Evolutionary conservation across 2,113 vertebrate genomes (phyloP).

Genomic region (Etia nguti): DNA sequence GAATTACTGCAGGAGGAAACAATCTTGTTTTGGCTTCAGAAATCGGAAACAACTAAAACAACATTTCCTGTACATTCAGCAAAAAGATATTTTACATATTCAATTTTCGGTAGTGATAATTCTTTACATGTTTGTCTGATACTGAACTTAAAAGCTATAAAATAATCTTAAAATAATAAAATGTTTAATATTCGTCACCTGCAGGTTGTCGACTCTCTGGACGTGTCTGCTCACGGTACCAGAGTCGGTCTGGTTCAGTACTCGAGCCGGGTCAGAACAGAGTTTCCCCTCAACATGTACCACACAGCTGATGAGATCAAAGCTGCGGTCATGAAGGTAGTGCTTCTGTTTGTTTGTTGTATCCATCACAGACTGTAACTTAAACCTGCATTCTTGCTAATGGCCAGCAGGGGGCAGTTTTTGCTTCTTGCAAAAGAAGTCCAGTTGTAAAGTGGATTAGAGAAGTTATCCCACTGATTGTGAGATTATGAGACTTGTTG

Average conservation of each 20-base stretch:
- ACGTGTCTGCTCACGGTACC: conserved; percentile 85
- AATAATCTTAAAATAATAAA: background rate
- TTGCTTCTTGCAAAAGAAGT: fast-evolving
- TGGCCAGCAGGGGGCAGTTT: background rate
- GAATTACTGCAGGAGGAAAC: background rate
- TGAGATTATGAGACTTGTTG: background rate
- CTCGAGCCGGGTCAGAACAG: conserved; percentile 89
- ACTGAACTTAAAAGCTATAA: background rate
- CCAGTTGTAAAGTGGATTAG: fast-evolving
- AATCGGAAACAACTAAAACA: background rate
- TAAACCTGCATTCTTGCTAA: background rate
- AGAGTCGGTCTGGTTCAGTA: conserved; percentile 93
- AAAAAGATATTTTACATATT: background rate
- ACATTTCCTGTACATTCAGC: background rate
- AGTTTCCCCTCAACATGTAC: conserved; percentile 90
- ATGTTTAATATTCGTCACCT: background rate
- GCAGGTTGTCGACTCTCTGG: conserved; percentile 88
- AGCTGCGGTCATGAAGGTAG: conserved; percentile 82
- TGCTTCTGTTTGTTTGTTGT: background rate
- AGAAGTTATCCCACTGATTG: background rate
- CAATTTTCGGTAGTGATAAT: fast-evolving
- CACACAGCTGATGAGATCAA: conserved; percentile 85
- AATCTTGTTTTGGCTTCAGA: background rate
- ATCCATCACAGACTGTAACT: background rate
- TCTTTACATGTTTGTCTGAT: background rate